These are phyloP conservation scores for Asbolus verrucosus DNA, from an alignment of 1,140 invertebrate genomes.

Conservation along the genomic window DNA sequence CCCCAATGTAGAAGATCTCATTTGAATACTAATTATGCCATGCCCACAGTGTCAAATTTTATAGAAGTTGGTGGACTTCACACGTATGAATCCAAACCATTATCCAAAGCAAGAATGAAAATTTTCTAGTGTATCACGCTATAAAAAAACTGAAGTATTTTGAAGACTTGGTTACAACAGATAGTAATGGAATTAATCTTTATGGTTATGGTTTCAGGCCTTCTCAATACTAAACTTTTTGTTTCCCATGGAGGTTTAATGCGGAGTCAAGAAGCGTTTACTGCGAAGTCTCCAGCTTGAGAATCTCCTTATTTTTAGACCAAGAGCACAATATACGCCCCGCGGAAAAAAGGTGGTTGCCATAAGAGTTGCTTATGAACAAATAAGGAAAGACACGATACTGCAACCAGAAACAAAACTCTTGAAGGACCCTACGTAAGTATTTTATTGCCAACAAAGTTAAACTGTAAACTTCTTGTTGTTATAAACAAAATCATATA, in stretches of 20 bases:
- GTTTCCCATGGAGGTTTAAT: constrained; percentile 72
- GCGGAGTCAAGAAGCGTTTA: constrained; percentile 69
- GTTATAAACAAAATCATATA: too few relatives aligned
- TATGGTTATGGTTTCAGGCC: constrained; percentile 66
- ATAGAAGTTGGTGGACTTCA: constrained; percentile 62
- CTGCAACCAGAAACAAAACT: too few relatives aligned
- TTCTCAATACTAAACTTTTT: constrained; percentile 69
- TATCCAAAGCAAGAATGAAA: constrained; percentile 51
- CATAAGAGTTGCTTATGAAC: too few relatives aligned
- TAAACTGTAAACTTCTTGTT: too few relatives aligned
- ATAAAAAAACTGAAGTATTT: constrained; percentile 59
- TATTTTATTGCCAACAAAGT: too few relatives aligned
- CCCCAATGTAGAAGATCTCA: constrained; percentile 58
- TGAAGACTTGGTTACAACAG: constrained; percentile 50
- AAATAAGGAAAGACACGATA: too few relatives aligned
- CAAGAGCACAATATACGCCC: too few relatives aligned
- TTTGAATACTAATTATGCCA: constrained; percentile 60
- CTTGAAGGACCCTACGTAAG: too few relatives aligned
- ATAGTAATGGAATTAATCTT: constrained; percentile 64
- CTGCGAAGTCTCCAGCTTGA: constrained; percentile 68
- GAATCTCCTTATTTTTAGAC: too few relatives aligned
- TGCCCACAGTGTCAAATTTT: constrained; percentile 63
- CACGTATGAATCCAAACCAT: constrained; percentile 49
- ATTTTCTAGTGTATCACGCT: too few relatives aligned
- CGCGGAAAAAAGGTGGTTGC: too few relatives aligned